These are phyloP conservation scores for Melanotus villosus DNA, from an alignment of 2,888 invertebrate genomes.

Conservation along the genomic window DNA sequence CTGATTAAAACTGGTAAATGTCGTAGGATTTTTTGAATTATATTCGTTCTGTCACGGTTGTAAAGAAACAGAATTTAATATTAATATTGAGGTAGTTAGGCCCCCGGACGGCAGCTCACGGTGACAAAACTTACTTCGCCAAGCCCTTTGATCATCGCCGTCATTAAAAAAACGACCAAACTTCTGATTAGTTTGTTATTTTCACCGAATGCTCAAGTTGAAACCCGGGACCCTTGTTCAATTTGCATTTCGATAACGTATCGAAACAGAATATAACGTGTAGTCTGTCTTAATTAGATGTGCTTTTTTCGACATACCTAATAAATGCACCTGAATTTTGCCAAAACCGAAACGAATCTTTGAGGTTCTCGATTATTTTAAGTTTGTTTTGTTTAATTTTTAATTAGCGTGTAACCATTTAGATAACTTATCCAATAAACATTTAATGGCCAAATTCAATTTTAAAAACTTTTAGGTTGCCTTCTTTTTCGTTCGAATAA, in stretches of 20 bases:
- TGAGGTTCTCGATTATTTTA: no score
- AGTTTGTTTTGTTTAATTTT: no score
- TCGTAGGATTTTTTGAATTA: constrained; percentile 57
- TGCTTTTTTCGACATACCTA: no score
- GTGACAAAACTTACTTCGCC: constrained; percentile 47
- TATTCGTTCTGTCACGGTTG: constrained; percentile 54
- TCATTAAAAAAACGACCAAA: constrained; percentile 29
- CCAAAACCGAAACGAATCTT: no score
- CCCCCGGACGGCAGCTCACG: constrained; percentile 38
- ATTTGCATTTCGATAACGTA: constrained; percentile 29
- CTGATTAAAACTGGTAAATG: constrained; percentile 57
- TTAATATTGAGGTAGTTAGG: constrained; percentile 46
- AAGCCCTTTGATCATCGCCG: constrained; percentile 43
- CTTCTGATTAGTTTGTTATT: constrained; percentile 43
- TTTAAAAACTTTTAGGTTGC: no score
- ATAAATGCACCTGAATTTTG: no score
- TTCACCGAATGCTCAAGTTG: constrained; percentile 30
- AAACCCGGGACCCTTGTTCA: constrained; percentile 18
- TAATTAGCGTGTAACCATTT: no score
- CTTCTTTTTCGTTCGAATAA: no score
- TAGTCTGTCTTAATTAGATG: constrained; percentile 30
- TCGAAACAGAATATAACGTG: constrained; percentile 10
- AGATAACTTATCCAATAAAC: no score
- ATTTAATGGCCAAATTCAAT: no score
- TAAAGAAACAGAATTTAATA: constrained; percentile 49